Base-by-base conservation (phyloP, 2,888 invertebrate genomes). In the Drosophila kuntzei region DNA sequence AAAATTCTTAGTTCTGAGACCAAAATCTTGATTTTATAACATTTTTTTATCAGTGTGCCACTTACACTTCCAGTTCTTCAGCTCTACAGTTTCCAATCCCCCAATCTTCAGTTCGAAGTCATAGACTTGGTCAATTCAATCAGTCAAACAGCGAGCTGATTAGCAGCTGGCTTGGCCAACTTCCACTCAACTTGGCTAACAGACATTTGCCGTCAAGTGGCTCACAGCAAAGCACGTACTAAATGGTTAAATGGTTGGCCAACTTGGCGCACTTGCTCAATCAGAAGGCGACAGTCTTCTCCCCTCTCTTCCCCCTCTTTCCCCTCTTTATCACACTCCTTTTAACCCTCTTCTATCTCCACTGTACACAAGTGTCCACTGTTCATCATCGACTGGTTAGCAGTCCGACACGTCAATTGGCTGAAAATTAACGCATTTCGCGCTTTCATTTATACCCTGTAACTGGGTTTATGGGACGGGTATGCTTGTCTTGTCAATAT, bases 351-450 rank as follows among this genome's bases (percentile, higher is more conserved):
- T 2, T 11, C 39, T 11, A 12, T 2, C 2, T 14, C 14, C 6
- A 27, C 27, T 27, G 7, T 34, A 0, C 7, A 1, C 22, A 16
- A 55, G 36, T 55, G 49, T 49, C 47, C 53, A 27, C 43, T 36
- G 43, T 60, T 34, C 53, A 51, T 36, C 69, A 61, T 32, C 29
- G 57, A 36, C 60, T 57, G 50, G 46, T 71, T 62, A 58, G 46
- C 69, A 44, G 70, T 58, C 44, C 58, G 66, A 68, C 78, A 72
- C 72, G 69, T 80, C 83, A 83, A 84, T 80, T 89, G 87, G 69
- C 76, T 71, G 69, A 71, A 84, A 89, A 89, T 89, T 85, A 89
- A 85, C 88, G 85, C 83, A 87, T 75, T 89, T 89, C 73, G 82
- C 80, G 88, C 85, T 85, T 87, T 87, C 82, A 69, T 76, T 60